Percentiles rank a stretch among this genome's conserved stretches.
phyloP scores from a whole-genome alignment of 1,140 invertebrate species.

The Drosophila gunungcola region DNA sequence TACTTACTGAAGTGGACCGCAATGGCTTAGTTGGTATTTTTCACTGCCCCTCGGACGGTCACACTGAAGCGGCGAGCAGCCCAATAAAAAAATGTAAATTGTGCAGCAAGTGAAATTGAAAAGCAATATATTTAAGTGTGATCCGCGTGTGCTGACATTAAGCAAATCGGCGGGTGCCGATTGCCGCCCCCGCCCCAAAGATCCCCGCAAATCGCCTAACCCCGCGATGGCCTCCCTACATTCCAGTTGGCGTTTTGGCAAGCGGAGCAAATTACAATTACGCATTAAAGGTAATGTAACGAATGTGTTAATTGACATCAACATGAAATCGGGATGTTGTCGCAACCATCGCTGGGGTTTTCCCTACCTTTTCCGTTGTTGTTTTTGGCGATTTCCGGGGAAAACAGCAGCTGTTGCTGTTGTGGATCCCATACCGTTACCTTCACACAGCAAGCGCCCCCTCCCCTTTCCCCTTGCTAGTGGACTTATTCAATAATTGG shows the following conservation, averaged over 20 bases:
- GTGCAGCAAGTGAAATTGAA: constrained; percentile 52
- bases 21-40: neutral
- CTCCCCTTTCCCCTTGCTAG: neutral
- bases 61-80: constrained; percentile 17
- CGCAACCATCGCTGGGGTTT: neutral
- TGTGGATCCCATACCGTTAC: constrained; percentile 11
- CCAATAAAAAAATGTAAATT: constrained; percentile 50
- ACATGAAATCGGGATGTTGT: constrained; percentile 3
- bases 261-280: constrained; percentile 79
- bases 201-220: constrained; percentile 16
- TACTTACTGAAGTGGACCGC: neutral
- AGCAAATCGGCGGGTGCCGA: constrained; percentile 13
- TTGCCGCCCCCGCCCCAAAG: constrained; percentile 23
- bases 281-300: constrained; percentile 77
- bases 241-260: constrained; percentile 83
- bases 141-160: constrained; percentile 15
- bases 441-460: constrained; percentile 2
- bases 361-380: neutral
- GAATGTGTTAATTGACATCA: constrained; percentile 62
- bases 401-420: constrained; percentile 12
- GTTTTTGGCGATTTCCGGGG: neutral
- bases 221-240: constrained; percentile 69
- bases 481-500: constrained; percentile 48
- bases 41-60: neutral
- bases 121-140: constrained; percentile 46